These are phyloP conservation scores for Aphaenogaster floridana DNA, from an alignment of 1,140 invertebrate genomes.

Conservation along the genomic window DNA sequence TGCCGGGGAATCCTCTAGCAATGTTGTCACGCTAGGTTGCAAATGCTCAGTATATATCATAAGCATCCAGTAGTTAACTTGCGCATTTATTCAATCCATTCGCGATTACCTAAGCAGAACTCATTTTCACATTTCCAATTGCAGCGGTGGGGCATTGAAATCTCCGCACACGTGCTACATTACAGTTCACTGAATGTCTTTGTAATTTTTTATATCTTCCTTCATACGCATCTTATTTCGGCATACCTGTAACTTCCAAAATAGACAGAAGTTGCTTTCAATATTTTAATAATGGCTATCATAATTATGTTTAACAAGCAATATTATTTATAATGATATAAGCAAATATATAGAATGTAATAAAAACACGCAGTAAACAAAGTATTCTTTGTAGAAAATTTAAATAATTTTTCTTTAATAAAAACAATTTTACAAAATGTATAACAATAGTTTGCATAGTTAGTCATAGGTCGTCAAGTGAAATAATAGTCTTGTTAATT, in stretches of 20 bases:
- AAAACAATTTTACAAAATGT: not conserved
- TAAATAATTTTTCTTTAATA: not conserved
- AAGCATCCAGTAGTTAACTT: not conserved
- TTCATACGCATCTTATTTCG: not conserved
- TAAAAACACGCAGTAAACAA: not conserved
- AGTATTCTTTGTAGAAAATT: not conserved
- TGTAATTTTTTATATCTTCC: not conserved
- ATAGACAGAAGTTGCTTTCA: not conserved
- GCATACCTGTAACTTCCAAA: not conserved
- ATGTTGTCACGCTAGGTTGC: slow-evolving; percentile 25
- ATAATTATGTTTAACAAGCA: not conserved
- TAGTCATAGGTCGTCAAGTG: too few relatives aligned
- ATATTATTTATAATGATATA: not conserved
- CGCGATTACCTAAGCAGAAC: not conserved
- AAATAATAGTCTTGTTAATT: too few relatives aligned
- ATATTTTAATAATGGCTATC: not conserved
- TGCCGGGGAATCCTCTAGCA: not conserved
- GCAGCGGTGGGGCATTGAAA: slow-evolving; percentile 20
- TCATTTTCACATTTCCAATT: not conserved
- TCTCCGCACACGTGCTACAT: not conserved
- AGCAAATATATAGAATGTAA: not conserved
- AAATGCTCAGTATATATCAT: not conserved
- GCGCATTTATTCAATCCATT: slow-evolving; percentile 11
- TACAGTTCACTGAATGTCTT: not conserved
- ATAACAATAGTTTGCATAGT: not conserved